Percentiles rank a stretch among this genome's conserved stretches.
Evolutionary conservation across 2,113 vertebrate genomes (phyloP).

Genomic region (Montifringilla adamsi): DNA sequence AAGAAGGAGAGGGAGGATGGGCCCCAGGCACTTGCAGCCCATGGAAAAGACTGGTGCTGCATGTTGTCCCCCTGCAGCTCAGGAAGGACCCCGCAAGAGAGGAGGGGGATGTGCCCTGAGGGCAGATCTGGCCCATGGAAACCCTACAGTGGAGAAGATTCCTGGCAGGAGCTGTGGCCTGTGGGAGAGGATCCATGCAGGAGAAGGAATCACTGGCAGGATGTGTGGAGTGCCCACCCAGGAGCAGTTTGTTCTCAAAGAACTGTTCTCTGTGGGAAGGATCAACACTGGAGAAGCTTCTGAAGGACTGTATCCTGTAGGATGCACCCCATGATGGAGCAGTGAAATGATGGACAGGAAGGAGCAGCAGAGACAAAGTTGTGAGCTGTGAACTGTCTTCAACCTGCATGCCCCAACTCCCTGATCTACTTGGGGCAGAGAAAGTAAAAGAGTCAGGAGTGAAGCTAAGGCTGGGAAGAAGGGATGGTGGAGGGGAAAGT

Average conservation of each 20-base stretch:
- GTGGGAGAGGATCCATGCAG: not conserved
- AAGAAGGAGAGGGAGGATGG: not conserved
- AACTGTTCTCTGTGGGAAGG: not conserved
- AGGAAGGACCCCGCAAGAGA: rapidly evolving
- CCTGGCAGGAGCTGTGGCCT: not conserved
- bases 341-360: not conserved
- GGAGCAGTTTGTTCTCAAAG: not conserved
- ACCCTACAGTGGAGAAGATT: not conserved
- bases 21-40: not conserved
- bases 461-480: not conserved
- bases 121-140: not conserved
- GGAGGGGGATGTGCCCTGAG: not conserved
- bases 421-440: not conserved
- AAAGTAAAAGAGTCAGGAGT: not conserved
- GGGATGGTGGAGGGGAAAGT: not conserved
- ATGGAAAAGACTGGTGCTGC: not conserved
- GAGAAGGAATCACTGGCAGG: not conserved
- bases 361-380: not conserved
- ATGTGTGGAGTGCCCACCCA: not conserved
- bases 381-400: not conserved
- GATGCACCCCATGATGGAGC: not conserved
- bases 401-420: not conserved
- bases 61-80: rapidly evolving
- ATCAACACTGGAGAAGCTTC: not conserved
- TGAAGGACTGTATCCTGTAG: not conserved